A percentile compares a stretch with the other conserved stretches of the same genome.
Evolutionary conservation across 1,140 invertebrate species (phyloP).

Genomic region (Papilio polyxenes): DNA sequence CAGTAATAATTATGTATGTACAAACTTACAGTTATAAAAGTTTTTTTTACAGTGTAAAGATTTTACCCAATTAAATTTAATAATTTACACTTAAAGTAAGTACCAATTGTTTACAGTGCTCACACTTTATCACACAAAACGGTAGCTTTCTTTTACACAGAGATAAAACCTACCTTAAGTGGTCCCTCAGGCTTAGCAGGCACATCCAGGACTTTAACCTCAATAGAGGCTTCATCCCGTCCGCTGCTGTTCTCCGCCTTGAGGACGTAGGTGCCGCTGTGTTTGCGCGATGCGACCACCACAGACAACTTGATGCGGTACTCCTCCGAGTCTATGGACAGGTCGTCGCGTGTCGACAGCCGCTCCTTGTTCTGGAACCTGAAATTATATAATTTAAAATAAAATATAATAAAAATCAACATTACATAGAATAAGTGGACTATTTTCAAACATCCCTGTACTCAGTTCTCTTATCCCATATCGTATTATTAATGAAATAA

Average conservation of each 20-base stretch:
- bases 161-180: constrained; percentile 84
- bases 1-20: too few species aligned
- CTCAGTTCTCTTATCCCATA: too few species aligned
- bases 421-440: too few species aligned
- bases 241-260: constrained; percentile 96
- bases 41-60: too few species aligned
- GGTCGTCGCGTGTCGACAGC: constrained; percentile 84
- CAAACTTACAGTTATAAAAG: too few species aligned
- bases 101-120: too few species aligned
- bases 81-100: too few species aligned
- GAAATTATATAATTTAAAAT: constrained; percentile 19
- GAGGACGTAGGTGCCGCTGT: constrained; percentile 92
- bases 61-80: too few species aligned
- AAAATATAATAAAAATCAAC: too few species aligned
- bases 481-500: too few species aligned
- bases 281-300: constrained; percentile 86
- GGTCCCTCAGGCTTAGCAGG: constrained; percentile 96
- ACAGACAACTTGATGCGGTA: constrained; percentile 92
- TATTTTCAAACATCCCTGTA: too few species aligned
- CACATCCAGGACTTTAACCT: constrained; percentile 92
- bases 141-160: background rate
- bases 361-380: constrained; percentile 90
- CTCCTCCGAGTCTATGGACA: constrained; percentile 91
- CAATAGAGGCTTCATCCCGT: constrained; percentile 93
- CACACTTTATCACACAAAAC: too few species aligned